Evolutionary conservation across 2,113 vertebrate species (phyloP).

Genomic region (Oncorhynchus masou): DNA sequence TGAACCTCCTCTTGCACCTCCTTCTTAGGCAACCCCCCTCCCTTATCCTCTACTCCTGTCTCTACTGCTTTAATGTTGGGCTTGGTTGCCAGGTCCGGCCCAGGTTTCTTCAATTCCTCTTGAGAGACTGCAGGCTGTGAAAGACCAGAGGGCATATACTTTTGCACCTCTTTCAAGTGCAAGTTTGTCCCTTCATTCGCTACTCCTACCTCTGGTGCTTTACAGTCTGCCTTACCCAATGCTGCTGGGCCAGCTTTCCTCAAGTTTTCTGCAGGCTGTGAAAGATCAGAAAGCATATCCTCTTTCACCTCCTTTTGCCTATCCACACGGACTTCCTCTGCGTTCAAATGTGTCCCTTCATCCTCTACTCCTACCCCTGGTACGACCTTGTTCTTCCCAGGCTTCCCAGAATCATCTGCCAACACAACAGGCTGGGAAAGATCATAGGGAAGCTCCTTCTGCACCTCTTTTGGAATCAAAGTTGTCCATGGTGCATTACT

Average conservation of each 20-base stretch:
- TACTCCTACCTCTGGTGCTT: too few relatives aligned
- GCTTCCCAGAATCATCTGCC: background rate
- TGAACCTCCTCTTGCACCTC: too few relatives aligned
- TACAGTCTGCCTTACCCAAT: constrained; percentile 20
- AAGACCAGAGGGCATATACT: too few relatives aligned
- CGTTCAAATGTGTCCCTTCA: constrained; percentile 9
- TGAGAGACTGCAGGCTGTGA: too few relatives aligned
- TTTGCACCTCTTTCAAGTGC: too few relatives aligned
- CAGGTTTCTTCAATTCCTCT: too few relatives aligned
- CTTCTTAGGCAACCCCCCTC: too few relatives aligned
- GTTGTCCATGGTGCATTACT: too few relatives aligned
- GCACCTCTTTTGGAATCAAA: background rate
- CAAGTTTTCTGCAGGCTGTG: constrained; percentile 24
- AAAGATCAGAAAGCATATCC: constrained; percentile 12
- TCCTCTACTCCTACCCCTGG: constrained; percentile 9
- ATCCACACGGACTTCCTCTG: background rate
- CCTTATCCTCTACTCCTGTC: too few relatives aligned
- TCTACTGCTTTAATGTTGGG: too few relatives aligned
- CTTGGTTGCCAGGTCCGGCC: too few relatives aligned
- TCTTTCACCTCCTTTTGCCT: background rate
- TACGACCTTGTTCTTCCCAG: background rate
- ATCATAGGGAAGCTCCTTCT: background rate
- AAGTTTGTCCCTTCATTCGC: too few relatives aligned
- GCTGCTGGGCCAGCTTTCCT: constrained; percentile 18
- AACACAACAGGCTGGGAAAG: background rate